Evolutionary conservation across 2,113 vertebrate genomes (phyloP), one percentile per base, ranked within the genome.

Genomic region (Podocnemis expansa): DNA sequence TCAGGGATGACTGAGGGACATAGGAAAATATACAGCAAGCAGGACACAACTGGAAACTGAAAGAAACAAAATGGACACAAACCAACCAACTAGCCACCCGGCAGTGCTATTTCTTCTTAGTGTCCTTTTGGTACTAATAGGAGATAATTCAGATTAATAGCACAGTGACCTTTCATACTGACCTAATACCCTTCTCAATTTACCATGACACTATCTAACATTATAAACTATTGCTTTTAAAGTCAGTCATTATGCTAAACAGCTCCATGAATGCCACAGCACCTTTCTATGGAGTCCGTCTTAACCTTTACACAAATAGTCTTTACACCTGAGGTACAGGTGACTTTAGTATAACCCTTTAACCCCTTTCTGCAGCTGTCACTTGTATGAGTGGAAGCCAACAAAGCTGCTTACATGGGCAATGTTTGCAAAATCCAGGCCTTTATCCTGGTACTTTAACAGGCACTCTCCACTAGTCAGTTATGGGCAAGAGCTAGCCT

Each of bases 1-100:
- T 51, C 70, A 86, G 54, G 31, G 85, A 96, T 25, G 95, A 78
- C 80, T 93, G 94, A 96, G 85, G 43, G 34, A 91, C 52, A 80
- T 67, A 75, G 94, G 96, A 94, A 96, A 92, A 55, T 79, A 88
- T 86, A 90, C 56, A 54, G 51, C 81, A 87, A 49, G 83, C 89
- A 54, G 73, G 67, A 91, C 49, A 91, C 19, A 82, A 84, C 7
- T 81, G 91, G 93, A 97, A 97, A 91, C 82, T 91, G 85, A 96
- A 96, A 97, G 56, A 52, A 96, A 91, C 87, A 85, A 88, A 91
- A 93, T 9, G 14, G 60, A 87, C 47, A 95, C 80, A 49, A 86
- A 43, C 70, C 55, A 85, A 88, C 73, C 84, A 54, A 92, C 79
- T 7, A 88, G 78, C 82, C 38, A 25, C 83, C 29, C 87, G 49